These are phyloP conservation scores for Mormyrops attenuatus DNA, from an alignment of 2,797 vertebrate genomes.

Conservation along the genomic window DNA sequence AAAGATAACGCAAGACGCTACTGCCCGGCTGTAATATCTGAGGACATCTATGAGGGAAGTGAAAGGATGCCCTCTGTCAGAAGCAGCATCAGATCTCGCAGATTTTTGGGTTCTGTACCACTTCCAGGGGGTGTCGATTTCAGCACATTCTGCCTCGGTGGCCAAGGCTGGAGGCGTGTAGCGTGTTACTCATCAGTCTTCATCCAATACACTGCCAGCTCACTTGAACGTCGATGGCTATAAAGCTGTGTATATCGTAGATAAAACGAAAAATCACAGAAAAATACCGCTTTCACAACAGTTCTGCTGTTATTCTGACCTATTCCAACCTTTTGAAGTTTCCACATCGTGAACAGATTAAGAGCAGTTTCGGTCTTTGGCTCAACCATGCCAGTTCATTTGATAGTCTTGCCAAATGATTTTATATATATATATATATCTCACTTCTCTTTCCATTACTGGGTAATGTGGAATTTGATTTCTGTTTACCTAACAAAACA, in stretches of 20 bases:
- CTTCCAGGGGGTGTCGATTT: not conserved
- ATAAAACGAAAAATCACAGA: not conserved
- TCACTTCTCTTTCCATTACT: not conserved
- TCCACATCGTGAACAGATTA: not conserved
- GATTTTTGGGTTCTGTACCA: not conserved
- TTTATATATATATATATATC: not conserved
- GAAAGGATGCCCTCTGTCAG: not conserved
- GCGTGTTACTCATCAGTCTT: not conserved
- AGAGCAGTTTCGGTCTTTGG: not conserved
- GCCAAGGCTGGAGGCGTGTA: not conserved
- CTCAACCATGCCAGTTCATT: not conserved
- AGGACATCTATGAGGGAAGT: not conserved
- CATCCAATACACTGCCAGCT: constrained; percentile 3
- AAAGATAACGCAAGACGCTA: not conserved
- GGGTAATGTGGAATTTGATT: not conserved
- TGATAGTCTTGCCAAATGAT: not conserved
- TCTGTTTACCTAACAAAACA: not conserved
- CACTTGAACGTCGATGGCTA: not conserved
- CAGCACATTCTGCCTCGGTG: not conserved
- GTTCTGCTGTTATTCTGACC: not conserved
- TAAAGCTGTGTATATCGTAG: not conserved
- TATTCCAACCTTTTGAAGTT: not conserved
- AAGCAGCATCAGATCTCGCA: not conserved
- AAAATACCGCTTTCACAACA: not conserved
- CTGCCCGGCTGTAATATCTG: not conserved